A percentile compares a stretch with the other conserved stretches of the same genome.
phyloP scores from a whole-genome alignment of 2,113 vertebrate species.

The Colistium nudipinnis region DNA sequence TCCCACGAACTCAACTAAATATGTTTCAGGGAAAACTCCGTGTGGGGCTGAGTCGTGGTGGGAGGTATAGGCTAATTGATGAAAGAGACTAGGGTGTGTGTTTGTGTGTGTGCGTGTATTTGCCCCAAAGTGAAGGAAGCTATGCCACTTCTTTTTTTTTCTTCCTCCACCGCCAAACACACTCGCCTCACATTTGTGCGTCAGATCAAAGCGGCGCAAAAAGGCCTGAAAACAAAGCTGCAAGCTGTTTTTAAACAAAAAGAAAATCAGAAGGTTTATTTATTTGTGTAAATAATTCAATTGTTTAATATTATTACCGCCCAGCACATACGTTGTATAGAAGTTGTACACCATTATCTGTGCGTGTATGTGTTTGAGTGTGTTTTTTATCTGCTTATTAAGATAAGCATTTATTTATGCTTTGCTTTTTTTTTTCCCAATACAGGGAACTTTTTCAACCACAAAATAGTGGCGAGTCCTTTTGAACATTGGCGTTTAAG shows the following conservation, averaged over 20 bases:
- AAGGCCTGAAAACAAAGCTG: background rate
- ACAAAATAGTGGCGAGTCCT: too few species aligned
- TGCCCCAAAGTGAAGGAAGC: conserved; percentile 67
- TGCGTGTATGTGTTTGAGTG: background rate
- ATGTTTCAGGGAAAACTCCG: conserved; percentile 50
- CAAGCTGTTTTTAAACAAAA: background rate
- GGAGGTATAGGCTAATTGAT: conserved; percentile 69
- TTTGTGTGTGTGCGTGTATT: conserved; percentile 11
- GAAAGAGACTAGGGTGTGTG: conserved; percentile 66
- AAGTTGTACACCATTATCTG: background rate
- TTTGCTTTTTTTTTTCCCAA: too few species aligned
- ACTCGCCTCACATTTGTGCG: conserved; percentile 25
- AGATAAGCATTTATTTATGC: too few species aligned
- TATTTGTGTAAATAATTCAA: background rate
- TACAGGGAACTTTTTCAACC: too few species aligned
- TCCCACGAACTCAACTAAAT: conserved; percentile 64
- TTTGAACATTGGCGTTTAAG: too few species aligned
- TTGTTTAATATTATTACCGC: background rate
- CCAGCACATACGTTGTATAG: background rate
- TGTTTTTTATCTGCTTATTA: background rate
- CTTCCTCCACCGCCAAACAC: conserved; percentile 35
- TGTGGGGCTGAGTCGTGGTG: conserved; percentile 65
- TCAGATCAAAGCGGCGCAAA: conserved; percentile 64
- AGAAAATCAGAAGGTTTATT: too few species aligned
- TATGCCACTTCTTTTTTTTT: conserved; percentile 60